Conservation (phyloP, 2,797 vertebrate species). For the Melanotaenia pygmaea region DNA sequence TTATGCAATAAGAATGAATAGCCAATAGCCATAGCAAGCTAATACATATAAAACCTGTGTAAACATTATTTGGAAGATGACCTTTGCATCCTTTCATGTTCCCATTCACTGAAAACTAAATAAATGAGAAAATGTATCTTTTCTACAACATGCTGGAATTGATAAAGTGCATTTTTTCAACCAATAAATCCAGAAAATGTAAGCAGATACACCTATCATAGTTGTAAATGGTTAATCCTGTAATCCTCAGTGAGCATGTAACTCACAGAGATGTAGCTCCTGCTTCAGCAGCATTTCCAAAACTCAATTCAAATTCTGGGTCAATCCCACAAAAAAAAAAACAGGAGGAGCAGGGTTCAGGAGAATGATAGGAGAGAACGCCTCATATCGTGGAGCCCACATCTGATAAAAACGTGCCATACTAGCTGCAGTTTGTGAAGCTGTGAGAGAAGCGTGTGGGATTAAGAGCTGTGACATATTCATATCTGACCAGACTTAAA, state of each 20-base stretch:
- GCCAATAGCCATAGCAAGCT: neutral
- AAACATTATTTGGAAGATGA: neutral
- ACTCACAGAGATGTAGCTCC: constrained; percentile 22
- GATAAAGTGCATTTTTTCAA: neutral
- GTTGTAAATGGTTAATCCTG: constrained; percentile 36
- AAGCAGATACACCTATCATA: constrained; percentile 21
- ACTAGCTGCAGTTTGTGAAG: constrained; percentile 59
- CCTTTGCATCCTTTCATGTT: neutral
- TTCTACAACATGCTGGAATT: neutral
- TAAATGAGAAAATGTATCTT: neutral
- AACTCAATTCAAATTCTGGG: constrained; percentile 43
- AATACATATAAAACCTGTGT: neutral
- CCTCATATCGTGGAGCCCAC: constrained; percentile 7
- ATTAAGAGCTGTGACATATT: constrained; percentile 84
- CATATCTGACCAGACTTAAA: constrained; percentile 83
- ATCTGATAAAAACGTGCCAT: constrained; percentile 62
- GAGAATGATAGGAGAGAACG: neutral
- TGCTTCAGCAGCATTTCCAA: constrained; percentile 15
- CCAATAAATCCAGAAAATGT: constrained; percentile 1
- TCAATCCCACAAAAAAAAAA: constrained; percentile 47
- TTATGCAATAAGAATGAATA: neutral
- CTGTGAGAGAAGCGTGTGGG: constrained; percentile 68
- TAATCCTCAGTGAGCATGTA: constrained; percentile 51
- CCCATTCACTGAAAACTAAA: neutral
- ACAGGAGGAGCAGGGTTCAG: constrained; percentile 35